phyloP scores from a whole-genome alignment of 2,797 vertebrate genomes.

The Rhabdophis nuchalis region DNA sequence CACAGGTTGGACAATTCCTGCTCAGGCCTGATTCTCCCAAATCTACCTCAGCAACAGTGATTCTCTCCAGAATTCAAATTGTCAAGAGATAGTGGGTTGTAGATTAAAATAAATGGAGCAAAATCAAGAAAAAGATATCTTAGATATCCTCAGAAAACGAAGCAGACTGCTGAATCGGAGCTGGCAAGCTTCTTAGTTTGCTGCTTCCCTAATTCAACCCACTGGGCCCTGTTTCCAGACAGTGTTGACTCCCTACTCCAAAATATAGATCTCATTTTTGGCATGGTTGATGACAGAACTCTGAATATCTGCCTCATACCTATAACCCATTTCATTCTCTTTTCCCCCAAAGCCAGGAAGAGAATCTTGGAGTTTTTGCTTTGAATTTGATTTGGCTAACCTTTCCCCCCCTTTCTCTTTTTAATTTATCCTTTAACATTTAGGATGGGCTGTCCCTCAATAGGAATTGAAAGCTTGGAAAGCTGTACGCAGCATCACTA shows the following conservation, averaged over 20 bases:
- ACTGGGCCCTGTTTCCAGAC: neutral
- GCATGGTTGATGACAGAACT: neutral
- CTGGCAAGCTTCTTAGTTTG: neutral
- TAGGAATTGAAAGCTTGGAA: neutral
- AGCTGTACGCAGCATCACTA: neutral
- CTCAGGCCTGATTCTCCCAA: neutral
- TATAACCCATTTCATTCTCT: neutral
- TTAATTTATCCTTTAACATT: neutral
- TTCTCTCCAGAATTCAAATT: neutral
- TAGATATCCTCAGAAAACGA: neutral
- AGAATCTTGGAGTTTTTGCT: neutral
- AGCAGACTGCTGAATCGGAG: neutral
- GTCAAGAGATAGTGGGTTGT: neutral
- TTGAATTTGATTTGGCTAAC: neutral
- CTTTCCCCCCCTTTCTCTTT: neutral
- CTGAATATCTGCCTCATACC: neutral
- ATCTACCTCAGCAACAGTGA: neutral
- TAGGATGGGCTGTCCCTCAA: neutral
- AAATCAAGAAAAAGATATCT: neutral
- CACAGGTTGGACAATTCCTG: neutral
- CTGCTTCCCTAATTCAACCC: neutral
- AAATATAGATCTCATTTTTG: neutral
- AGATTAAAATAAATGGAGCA: neutral
- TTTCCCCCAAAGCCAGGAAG: neutral
- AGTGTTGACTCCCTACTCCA: neutral